Evolutionary conservation across 2,888 invertebrate species (phyloP), one percentile per base, ranked within the genome.

Genomic region (Tetheella fluctuosa): DNA sequence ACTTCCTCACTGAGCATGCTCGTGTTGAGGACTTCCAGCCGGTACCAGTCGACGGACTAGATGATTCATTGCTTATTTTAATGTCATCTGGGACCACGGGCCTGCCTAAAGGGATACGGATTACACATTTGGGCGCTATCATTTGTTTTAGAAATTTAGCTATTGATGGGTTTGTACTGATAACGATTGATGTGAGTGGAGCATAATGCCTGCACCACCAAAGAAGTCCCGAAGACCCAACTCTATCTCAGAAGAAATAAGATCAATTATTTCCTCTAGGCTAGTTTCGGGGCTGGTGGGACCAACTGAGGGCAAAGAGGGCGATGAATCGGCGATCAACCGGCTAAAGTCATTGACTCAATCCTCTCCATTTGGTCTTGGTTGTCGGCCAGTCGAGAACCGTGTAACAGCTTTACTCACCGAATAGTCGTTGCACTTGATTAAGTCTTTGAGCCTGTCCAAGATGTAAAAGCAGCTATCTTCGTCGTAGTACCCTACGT

Each of bases 71-170:
- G 1, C 58, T 79, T 1, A 70, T 79, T 8, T 20, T 77, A 1
- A 79, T 63, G 60, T 80, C 81, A 0, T 81, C 82, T 3, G 82
- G 81, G 0, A 83, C 82, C 0, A 80, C 80, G 5, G 81, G 82
- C 0, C 37, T 80, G 28, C 75, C 81, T 0, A 81, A 81, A 59
- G 81, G 78, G 1, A 62, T 77, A 0, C 79, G 75, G 0, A 57
- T 73, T n/a, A 79, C 77, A 0, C 81, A 83, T 66, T 37, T 76
- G 10, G 68, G 48, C 1, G 65, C 66, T 6, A 20, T 70, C 3
- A 30, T 69, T 4, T 70, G 67, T 20, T 28, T 54, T 0, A 54
- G 58, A n/a, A 2, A 13, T 20, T 34, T 34, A 34, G 34, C 23
- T 6, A 0, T 28, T 2, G 66, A 67, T 0, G 58, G 59, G 74